Evolutionary conservation across 2,888 invertebrate species (phyloP), one percentile per base, ranked within the genome.

Genomic region (Lasioglossum pauxillum): DNA sequence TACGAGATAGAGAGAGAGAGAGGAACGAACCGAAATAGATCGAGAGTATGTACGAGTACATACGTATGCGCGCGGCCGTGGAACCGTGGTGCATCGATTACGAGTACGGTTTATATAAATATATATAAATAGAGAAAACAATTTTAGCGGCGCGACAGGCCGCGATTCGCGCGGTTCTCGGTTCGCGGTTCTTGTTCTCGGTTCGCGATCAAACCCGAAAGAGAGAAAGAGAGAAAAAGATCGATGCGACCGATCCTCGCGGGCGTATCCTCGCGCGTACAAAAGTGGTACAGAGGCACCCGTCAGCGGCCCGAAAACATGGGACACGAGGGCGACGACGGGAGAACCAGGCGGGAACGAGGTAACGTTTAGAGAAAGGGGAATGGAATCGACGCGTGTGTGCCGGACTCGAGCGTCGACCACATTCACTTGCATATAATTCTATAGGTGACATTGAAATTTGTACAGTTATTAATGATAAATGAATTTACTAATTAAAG

Each of bases 381-480:
- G 92, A 90, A 89, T 89, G 90, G 84, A 64, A 85, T 92, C 87
- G 92, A 92, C 92, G 92, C 90, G 90, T 91, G 90, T 91, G 90
- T 92, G 91, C 90, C 92, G 90, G 91, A 92, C 90, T 91, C 92
- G 92, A 93, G 93, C 94, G 94, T 94, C 93, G 94, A 93, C 89
- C 80, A 67, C 93, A 93, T 93, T 94, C 93, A 92, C 91, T 91
- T 93, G 93, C 92, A 93, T 90, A 91, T 91, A 91, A 77, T 64
- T 84, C 91, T 87, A 94, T 95, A 95, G 95, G 95, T 94, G 93
- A 95, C 94, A 95, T 95, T 95, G 92, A 95, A 93, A 95, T 95
- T 95, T 95, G 95, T 95, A 95, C 95, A 95, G 95, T 95, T 95
- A 94, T 94, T 95, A 94, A 95, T 93, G 94, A 95, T 95, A 94